A percentile compares a stretch with the other conserved stretches of the same genome.
Conservation (phyloP, 1,140 invertebrate species). For the Cherax quadricarinatus region DNA sequence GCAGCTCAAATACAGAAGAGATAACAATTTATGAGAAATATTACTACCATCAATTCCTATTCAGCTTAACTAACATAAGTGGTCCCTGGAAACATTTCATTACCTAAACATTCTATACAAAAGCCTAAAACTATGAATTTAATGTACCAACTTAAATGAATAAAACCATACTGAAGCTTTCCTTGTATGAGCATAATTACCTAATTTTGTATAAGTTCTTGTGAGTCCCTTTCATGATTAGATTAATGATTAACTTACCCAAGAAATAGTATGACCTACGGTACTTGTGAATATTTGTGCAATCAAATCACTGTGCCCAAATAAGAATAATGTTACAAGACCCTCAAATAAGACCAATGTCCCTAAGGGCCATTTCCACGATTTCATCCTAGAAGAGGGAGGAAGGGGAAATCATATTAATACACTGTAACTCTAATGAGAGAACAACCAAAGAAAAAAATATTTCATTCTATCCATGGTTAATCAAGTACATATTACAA, state of each 20-base stretch:
- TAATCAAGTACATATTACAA: background rate
- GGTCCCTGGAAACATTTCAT: background rate
- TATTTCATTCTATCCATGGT: background rate
- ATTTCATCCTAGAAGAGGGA: slow-evolving; percentile 85
- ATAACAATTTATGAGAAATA: background rate
- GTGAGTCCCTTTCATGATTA: background rate
- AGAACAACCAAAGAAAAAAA: background rate
- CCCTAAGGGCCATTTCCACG: slow-evolving; percentile 88
- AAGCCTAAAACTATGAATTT: background rate
- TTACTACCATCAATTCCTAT: background rate
- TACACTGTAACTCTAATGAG: slow-evolving; percentile 17
- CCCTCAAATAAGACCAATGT: slow-evolving; percentile 87
- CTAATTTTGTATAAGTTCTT: background rate
- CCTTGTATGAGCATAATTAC: background rate
- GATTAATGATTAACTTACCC: background rate
- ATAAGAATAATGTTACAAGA: slow-evolving; percentile 54
- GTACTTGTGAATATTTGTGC: slow-evolving; percentile 18
- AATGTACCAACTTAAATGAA: background rate
- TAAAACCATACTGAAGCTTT: background rate
- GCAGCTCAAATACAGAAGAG: background rate
- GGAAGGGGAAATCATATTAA: slow-evolving; percentile 73
- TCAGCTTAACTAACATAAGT: background rate
- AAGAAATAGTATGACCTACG: background rate
- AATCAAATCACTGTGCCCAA: slow-evolving; percentile 20
- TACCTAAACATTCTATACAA: background rate